Conservation (phyloP, 2,888 invertebrate species). For the Steromphala cineraria region DNA sequence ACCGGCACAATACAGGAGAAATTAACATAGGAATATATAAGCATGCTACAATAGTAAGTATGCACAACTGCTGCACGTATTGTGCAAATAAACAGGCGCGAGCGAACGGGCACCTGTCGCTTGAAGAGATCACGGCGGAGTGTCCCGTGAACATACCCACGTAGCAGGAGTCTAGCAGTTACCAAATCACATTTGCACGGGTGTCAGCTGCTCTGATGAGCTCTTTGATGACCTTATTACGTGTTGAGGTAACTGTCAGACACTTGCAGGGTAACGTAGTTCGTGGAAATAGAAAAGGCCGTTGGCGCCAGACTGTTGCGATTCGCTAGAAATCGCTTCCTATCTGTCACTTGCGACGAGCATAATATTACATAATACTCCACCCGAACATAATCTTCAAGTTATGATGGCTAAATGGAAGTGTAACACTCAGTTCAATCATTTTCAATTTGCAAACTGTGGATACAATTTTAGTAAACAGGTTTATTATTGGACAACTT, state of each 20-base stretch:
- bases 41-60: slow-evolving; percentile 7
- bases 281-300: neutral
- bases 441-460: no score
- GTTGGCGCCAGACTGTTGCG: slow-evolving; percentile 7
- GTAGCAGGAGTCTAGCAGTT: neutral
- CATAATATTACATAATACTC: neutral
- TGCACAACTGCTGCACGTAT: neutral
- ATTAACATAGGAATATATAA: slow-evolving; percentile 11
- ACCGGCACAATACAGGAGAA: slow-evolving; percentile 10
- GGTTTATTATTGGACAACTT: no score
- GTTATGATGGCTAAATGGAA: no score
- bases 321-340: neutral
- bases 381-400: no score
- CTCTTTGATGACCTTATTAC: neutral
- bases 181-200: neutral
- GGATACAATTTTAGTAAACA: no score
- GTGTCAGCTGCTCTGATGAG: neutral
- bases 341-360: neutral
- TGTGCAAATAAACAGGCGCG: slow-evolving; percentile 2
- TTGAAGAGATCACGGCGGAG: neutral
- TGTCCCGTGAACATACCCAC: slow-evolving; percentile 10
- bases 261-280: neutral
- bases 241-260: neutral
- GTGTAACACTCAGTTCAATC: no score
- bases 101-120: slow-evolving; percentile 18